A percentile compares a stretch with the other conserved stretches of the same genome.
Evolutionary conservation across 92 coral and sea anemone genomes (phyloP).

Genomic region (Epizoanthus illoricatus): DNA sequence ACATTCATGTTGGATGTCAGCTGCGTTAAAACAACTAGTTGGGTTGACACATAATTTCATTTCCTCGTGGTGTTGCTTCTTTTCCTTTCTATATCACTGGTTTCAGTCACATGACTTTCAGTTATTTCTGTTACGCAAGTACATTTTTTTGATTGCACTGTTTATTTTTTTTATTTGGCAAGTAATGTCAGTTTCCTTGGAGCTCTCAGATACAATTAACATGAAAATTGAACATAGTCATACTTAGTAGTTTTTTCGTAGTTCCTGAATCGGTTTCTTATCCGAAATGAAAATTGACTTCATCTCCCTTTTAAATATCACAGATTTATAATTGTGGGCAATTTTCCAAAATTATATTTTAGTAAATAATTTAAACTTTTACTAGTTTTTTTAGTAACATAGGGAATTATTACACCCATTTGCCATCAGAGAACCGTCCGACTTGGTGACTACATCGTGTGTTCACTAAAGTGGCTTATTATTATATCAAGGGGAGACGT

Average conservation of each 20-base stretch:
- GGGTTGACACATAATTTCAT: background rate
- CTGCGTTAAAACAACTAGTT: background rate
- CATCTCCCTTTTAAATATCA: background rate
- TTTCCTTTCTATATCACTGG: background rate
- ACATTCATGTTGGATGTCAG: background rate
- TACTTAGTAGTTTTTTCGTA: background rate
- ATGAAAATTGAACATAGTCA: background rate
- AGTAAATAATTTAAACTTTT: background rate
- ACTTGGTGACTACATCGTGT: background rate
- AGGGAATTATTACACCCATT: background rate
- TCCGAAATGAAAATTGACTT: background rate
- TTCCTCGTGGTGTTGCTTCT: background rate
- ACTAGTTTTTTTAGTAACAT: background rate
- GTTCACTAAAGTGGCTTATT: background rate
- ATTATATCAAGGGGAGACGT: background rate
- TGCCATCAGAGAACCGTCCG: background rate
- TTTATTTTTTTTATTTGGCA: background rate
- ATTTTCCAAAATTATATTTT: background rate
- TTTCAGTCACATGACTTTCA: background rate
- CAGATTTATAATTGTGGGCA: background rate
- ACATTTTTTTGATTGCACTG: background rate
- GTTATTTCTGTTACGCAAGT: background rate
- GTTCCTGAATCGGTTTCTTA: background rate
- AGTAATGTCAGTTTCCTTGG: background rate
- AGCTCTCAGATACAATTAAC: too few species aligned